Percentiles rank a stretch among this genome's conserved stretches.
Evolutionary conservation across 2,797 vertebrate genomes (phyloP).

Genomic region (Botia kubotai): DNA sequence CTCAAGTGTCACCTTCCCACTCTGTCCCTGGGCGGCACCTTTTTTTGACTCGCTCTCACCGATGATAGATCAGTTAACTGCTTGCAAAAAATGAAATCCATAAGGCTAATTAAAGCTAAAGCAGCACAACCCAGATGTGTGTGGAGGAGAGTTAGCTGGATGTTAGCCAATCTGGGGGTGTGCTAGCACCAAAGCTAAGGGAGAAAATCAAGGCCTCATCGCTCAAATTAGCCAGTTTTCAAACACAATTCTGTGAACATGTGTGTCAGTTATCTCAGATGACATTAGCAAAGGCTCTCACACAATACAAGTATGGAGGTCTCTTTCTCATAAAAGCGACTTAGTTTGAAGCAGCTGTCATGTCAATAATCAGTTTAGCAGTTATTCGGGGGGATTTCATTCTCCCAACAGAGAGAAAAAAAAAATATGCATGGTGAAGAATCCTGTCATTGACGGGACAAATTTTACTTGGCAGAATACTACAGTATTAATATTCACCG

Average conservation of each 20-base stretch:
- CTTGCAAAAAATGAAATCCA: conserved; percentile 68
- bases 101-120: conserved; percentile 85
- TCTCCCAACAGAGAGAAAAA: conserved; percentile 37
- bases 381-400: conserved; percentile 45
- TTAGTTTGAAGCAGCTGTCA: conserved; percentile 42
- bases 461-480: conserved; percentile 51
- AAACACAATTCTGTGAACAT: conserved; percentile 64
- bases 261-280: conserved; percentile 43
- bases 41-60: conserved; percentile 68
- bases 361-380: conserved; percentile 42
- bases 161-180: conserved; percentile 74
- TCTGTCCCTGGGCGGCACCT: conserved; percentile 75
- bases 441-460: conserved; percentile 47
- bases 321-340: conserved; percentile 24
- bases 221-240: conserved; percentile 71
- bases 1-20: conserved; percentile 93
- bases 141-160: conserved; percentile 73
- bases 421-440: conserved; percentile 42
- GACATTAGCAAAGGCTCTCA: conserved; percentile 13
- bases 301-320: conserved; percentile 34
- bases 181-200: conserved; percentile 60
- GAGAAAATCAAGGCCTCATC: conserved; percentile 73
- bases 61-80: conserved; percentile 81
- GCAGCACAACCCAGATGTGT: conserved; percentile 77
- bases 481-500: conserved; percentile 53